Percentiles rank a stretch among this genome's conserved stretches.
Conservation (phyloP, 2,797 vertebrate species). For the Galagoides demidoff region DNA sequence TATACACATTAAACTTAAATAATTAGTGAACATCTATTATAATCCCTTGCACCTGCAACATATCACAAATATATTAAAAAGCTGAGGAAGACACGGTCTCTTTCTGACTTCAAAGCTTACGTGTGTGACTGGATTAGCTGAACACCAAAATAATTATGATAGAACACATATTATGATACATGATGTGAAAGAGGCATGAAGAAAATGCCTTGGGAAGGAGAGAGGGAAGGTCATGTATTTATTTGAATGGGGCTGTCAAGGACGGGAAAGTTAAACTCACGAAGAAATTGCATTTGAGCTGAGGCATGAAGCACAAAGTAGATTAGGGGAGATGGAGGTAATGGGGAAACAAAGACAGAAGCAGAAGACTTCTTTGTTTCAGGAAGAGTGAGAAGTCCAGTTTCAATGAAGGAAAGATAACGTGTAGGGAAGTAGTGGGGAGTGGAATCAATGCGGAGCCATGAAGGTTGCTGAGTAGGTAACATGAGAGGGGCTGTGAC, state of each 20-base stretch:
- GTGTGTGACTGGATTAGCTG: background rate
- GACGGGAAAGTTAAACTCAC: background rate
- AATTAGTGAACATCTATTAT: background rate
- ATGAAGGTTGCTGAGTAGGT: background rate
- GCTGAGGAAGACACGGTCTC: background rate
- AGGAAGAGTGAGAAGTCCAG: background rate
- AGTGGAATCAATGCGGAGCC: background rate
- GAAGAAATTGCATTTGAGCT: background rate
- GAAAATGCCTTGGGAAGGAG: background rate
- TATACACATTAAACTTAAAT: background rate
- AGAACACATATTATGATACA: background rate
- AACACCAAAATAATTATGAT: conserved; percentile 5
- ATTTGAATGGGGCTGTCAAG: background rate
- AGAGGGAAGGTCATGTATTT: background rate
- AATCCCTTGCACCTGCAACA: background rate
- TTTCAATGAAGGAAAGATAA: background rate
- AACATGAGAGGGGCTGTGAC: background rate
- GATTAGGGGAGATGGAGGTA: background rate
- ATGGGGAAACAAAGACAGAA: background rate
- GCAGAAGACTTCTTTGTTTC: background rate
- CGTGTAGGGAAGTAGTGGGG: background rate
- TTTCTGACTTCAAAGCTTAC: background rate
- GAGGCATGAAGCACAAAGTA: background rate
- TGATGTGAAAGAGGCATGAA: background rate
- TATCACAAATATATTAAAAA: background rate